phyloP scores from a whole-genome alignment of 1,140 invertebrate species.

The Formica exsecta region DNA sequence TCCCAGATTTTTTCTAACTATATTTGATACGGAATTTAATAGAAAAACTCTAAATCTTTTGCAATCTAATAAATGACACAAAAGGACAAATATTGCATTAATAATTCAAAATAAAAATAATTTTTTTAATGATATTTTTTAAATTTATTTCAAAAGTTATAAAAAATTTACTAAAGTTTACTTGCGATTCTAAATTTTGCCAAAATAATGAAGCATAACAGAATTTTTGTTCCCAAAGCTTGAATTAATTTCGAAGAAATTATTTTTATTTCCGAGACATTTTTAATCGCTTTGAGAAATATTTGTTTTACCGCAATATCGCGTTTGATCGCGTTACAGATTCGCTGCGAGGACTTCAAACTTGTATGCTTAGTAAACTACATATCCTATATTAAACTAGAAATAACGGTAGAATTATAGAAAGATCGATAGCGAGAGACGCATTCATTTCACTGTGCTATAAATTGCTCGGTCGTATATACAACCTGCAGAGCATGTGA shows the following conservation, averaged over 20 bases:
- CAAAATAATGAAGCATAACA: background rate
- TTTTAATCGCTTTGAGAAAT: no score
- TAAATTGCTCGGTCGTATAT: constrained; percentile 22
- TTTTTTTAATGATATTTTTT: no score
- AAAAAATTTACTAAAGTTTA: background rate
- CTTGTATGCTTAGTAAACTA: constrained; percentile 31
- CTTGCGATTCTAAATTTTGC: constrained; percentile 7
- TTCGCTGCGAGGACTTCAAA: constrained; percentile 17
- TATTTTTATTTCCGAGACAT: background rate
- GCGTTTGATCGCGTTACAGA: background rate
- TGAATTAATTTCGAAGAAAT: background rate
- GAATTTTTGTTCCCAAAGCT: background rate
- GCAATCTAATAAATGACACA: no score
- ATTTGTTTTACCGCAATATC: background rate
- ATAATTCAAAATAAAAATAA: no score
- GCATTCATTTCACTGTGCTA: constrained; percentile 42
- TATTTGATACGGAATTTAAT: no score
- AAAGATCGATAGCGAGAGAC: constrained; percentile 41
- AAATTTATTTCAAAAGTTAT: background rate
- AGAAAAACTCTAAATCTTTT: no score
- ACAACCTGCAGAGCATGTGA: constrained; percentile 62
- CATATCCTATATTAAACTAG: constrained; percentile 23
- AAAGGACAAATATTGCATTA: no score
- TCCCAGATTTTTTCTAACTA: no score
- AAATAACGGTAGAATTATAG: constrained; percentile 20